These are phyloP conservation scores for Nyctereutes procyonoides DNA, from an alignment of 2,113 vertebrate species.

Conservation along the genomic window DNA sequence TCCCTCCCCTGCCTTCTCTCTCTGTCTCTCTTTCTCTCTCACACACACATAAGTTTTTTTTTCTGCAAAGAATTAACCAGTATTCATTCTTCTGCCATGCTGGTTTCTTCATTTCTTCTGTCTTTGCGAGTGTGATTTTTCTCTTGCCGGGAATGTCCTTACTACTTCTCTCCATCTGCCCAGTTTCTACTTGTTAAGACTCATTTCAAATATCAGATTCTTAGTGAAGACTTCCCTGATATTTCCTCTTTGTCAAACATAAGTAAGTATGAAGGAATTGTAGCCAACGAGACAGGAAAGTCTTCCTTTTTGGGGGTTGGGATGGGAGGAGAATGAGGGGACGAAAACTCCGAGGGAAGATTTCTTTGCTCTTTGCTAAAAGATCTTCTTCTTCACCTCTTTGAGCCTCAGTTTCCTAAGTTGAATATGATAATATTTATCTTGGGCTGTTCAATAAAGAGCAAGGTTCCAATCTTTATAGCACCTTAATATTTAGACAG, in stretches of 20 bases:
- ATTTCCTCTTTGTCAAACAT: not conserved
- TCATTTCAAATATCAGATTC: conserved; percentile 23
- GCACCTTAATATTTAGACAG: not conserved
- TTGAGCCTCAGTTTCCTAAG: not conserved
- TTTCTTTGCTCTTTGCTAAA: not conserved
- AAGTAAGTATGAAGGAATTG: conserved; percentile 10
- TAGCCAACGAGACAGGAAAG: not conserved
- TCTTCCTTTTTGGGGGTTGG: not conserved
- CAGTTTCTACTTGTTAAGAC: not conserved
- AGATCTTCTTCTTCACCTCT: not conserved
- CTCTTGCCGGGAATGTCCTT: not conserved
- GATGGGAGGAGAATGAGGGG: not conserved
- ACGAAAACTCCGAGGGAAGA: not conserved
- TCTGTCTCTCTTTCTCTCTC: rapidly evolving
- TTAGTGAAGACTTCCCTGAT: conserved; percentile 18
- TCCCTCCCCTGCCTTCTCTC: not conserved
- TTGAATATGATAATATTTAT: not conserved
- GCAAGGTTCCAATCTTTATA: not conserved
- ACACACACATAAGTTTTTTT: not conserved
- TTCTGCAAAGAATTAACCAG: not conserved
- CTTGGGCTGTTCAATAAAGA: not conserved
- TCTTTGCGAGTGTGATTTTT: conserved; percentile 32
- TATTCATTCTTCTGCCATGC: not conserved
- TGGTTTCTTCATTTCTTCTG: not conserved
- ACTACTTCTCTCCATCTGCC: not conserved